Evolutionary conservation across 2,113 vertebrate genomes (phyloP).

Genomic region (Eurystomus gularis): DNA sequence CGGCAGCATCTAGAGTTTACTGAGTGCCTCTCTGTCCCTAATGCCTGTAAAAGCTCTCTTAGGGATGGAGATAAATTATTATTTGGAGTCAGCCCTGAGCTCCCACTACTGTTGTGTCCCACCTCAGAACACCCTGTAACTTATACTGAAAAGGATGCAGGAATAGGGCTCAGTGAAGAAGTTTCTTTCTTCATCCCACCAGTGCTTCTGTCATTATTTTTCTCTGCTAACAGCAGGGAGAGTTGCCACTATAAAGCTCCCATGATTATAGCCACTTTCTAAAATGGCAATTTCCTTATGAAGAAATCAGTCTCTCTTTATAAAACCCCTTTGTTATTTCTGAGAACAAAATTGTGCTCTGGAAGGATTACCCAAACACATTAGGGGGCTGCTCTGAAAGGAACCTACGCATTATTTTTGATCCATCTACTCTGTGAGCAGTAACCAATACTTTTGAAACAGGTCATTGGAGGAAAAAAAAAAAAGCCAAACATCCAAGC

Average conservation of each 20-base stretch:
- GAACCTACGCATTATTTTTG: not conserved
- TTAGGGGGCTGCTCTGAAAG: not conserved
- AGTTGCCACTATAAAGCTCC: not conserved
- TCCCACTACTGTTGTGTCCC: not conserved
- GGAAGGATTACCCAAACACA: not conserved
- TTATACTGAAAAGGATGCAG: not conserved
- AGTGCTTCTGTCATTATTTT: not conserved
- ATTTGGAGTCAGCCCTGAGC: not conserved
- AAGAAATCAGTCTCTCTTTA: not conserved
- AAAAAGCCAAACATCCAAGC: not conserved
- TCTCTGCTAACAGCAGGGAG: not conserved
- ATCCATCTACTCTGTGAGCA: not conserved
- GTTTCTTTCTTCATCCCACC: not conserved
- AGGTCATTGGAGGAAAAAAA: not conserved
- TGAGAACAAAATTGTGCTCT: not conserved
- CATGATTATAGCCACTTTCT: not conserved
- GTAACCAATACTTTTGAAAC: not conserved
- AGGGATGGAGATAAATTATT: not conserved
- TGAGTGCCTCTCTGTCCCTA: not conserved
- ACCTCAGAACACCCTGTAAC: not conserved
- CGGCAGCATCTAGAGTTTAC: not conserved
- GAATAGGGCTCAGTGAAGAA: not conserved
- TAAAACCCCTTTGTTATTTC: not conserved
- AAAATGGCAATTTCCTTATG: not conserved
- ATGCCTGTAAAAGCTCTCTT: not conserved